phyloP scores from a whole-genome alignment of 1,140 invertebrate genomes.

The Leptinotarsa defecta region DNA sequence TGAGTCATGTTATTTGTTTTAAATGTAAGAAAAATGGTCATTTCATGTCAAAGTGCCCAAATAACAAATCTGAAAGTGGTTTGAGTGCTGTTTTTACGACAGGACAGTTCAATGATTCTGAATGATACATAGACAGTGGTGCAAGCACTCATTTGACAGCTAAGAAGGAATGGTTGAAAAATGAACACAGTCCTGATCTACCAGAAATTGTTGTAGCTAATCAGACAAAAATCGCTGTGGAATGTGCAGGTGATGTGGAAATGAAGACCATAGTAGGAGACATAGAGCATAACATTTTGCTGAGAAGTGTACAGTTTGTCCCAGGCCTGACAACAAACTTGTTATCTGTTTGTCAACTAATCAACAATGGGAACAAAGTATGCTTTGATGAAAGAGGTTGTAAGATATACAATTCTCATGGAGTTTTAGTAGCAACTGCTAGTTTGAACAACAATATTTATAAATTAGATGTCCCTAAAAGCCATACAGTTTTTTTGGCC shows the following conservation, averaged over 20 bases:
- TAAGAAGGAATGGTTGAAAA: slow-evolving; percentile 56
- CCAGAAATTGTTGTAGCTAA: slow-evolving; percentile 39
- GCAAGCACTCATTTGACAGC: slow-evolving; percentile 28
- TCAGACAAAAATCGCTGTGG: slow-evolving; percentile 18
- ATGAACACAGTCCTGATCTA: slow-evolving; percentile 30
- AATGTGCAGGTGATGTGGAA: slow-evolving; percentile 29
- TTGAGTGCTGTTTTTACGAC: slow-evolving; percentile 30
- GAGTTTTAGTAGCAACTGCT: slow-evolving; percentile 33
- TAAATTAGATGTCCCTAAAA: neutral
- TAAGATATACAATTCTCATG: slow-evolving; percentile 30
- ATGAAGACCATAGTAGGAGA: slow-evolving; percentile 4
- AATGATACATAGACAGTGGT: slow-evolving; percentile 31
- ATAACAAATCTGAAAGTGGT: slow-evolving; percentile 11
- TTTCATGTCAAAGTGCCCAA: slow-evolving; percentile 26
- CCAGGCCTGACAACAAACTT: slow-evolving; percentile 31
- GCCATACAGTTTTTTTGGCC: slow-evolving; percentile 13
- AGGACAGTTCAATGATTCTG: slow-evolving; percentile 24
- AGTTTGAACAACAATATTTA: slow-evolving; percentile 20
- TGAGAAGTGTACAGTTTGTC: slow-evolving; percentile 29
- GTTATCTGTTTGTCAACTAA: slow-evolving; percentile 28
- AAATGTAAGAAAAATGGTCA: slow-evolving; percentile 24
- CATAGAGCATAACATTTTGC: slow-evolving; percentile 9
- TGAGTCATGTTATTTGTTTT: slow-evolving; percentile 17
- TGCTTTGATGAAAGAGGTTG: slow-evolving; percentile 37
- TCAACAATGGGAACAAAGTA: slow-evolving; percentile 33